Base-by-base conservation (phyloP, 2,888 invertebrate genomes). In the Oxycera nigricornis region DNA sequence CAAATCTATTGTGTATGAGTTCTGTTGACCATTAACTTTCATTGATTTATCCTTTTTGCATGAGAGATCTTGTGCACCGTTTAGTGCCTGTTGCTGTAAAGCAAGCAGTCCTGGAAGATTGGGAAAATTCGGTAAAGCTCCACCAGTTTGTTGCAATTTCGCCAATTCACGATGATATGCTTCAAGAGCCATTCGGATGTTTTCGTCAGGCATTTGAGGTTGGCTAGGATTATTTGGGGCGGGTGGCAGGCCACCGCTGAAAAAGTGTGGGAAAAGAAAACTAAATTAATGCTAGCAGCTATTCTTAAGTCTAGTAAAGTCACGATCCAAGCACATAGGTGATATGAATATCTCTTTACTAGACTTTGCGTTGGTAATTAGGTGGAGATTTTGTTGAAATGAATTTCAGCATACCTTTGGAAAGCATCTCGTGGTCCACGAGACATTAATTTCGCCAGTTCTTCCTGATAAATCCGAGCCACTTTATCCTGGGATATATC, bases 401-500 rank as follows among this genome's bases (percentile, higher is more conserved):
- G 67, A 11, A 14, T 72, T 50, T 35, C 20, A 72, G 46, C 35
- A 87, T 87, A 94, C 94, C 93, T 91, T 83, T 92, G 92, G 81
- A 93, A 92, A 17, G 92, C 90, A 75, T 94, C 94, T 55, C 93
- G 88, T 41, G 90, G 92, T 78, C 90, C 91, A 73, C 94, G 89
- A 80, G 92, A 94, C 91, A 97, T 96, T 73, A 98, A 89, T 83
- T 97, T 97, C 75, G 95, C 93, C 77, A 97, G 87, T 83, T 98
- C 97, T 83, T 97, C 96, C 82, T 97, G 96, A 83, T 97, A 97
- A 81, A 97, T 95, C 81, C 96, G 90, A 52, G 94, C 92, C 81
- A 97, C 95, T 86, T 97, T 96, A 83, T 98, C 98, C 83, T 97
- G 97, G 46, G 97, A 94, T 86, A 97, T 94, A 87, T 97, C 97